phyloP scores from a whole-genome alignment of 2,113 vertebrate genomes.

The Bombycilla garrulus region DNA sequence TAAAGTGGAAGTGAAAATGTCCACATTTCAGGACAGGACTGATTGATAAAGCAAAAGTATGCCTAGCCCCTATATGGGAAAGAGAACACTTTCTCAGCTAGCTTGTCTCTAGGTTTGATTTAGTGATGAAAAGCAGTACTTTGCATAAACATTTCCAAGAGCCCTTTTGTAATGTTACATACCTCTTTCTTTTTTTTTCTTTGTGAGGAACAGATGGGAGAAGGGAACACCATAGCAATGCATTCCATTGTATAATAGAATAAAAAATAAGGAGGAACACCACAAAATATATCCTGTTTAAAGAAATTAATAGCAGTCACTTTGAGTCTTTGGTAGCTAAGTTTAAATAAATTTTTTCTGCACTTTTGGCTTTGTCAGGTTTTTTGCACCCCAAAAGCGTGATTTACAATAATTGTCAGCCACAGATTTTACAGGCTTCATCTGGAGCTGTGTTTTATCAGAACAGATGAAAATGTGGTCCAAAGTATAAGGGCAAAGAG shows the following conservation, averaged over 20 bases:
- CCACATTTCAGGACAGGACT: neutral
- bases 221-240: neutral
- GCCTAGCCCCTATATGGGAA: neutral
- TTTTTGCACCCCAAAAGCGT: neutral
- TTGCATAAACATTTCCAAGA: conserved; percentile 30
- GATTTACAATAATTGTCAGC: neutral
- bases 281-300: neutral
- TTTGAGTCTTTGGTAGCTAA: neutral
- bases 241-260: neutral
- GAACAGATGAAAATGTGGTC: neutral
- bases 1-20: neutral
- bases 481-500: neutral
- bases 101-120: neutral
- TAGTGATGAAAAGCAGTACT: neutral
- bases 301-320: neutral
- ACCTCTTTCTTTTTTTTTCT: neutral
- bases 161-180: neutral
- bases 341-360: neutral
- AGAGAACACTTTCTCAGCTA: neutral
- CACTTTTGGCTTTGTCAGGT: neutral
- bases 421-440: neutral
- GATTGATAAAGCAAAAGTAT: neutral
- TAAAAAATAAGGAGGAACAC: neutral
- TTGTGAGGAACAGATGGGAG: conserved; percentile 22
- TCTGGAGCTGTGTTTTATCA: neutral